Conservation (phyloP, 2,888 invertebrate genomes). For the Drosophila quinaria region DNA sequence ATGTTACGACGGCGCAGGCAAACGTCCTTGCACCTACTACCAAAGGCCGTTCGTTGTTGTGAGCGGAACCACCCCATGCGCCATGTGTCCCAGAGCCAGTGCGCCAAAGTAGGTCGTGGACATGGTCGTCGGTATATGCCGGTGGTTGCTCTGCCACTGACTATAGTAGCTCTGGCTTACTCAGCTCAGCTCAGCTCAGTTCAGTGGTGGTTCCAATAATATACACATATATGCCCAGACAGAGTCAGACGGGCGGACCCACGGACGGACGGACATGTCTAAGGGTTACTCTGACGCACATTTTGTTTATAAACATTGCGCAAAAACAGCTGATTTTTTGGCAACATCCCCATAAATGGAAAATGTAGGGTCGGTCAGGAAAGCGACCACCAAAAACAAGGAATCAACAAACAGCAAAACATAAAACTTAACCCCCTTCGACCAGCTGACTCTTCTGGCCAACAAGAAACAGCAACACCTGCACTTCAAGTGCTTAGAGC, state of each 20-base stretch:
- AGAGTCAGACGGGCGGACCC: constrained; percentile 33
- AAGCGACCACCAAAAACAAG: constrained; percentile 18
- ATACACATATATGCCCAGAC: constrained; percentile 51
- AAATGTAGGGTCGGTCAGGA: constrained; percentile 58
- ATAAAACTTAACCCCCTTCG: constrained; percentile 17
- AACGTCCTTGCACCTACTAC: constrained; percentile 79
- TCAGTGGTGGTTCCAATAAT: constrained; percentile 78
- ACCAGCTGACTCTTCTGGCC: constrained; percentile 29
- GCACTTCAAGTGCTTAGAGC: constrained; percentile 64
- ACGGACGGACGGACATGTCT: constrained; percentile 60
- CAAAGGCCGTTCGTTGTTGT: constrained; percentile 65
- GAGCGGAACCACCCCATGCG: constrained; percentile 82
- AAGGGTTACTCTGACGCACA: constrained; percentile 69
- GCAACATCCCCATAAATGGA: constrained; percentile 67
- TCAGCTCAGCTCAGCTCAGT: constrained; percentile 13
- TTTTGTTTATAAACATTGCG: constrained; percentile 81
- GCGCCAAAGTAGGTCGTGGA: constrained; percentile 80
- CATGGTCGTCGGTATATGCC: constrained; percentile 56
- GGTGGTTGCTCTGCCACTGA: constrained; percentile 50
- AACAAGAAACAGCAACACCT: constrained; percentile 52
- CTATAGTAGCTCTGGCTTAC: constrained; percentile 24
- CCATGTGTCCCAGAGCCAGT: constrained; percentile 74
- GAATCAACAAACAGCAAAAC: not conserved
- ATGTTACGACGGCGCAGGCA: constrained; percentile 26
- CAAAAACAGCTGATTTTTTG: constrained; percentile 77